phyloP scores from a whole-genome alignment of 2,888 invertebrate species.

The Leucophora obtusa region DNA sequence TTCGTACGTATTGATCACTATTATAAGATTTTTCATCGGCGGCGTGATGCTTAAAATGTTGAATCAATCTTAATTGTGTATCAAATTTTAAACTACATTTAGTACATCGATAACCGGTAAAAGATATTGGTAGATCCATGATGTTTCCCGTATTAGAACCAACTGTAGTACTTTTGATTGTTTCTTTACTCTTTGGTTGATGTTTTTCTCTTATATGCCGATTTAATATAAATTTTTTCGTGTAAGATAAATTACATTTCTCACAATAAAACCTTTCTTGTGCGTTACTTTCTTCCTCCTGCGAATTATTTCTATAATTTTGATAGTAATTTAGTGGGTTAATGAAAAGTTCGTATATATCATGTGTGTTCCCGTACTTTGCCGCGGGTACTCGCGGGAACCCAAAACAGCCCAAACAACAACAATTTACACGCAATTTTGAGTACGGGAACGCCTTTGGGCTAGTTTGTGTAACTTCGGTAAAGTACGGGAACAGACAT shows the following conservation, averaged over 20 bases:
- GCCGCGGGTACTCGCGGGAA: no score
- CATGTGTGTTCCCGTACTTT: no score
- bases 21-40: constrained; percentile 59
- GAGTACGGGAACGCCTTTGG: no score
- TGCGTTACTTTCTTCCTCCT: no score
- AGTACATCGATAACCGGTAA: constrained; percentile 44
- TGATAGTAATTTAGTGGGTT: no score
- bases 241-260: constrained; percentile 20
- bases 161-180: background rate
- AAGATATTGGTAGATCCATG: no score
- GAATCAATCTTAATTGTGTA: constrained; percentile 52
- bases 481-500: no score
- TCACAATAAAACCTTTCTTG: background rate
- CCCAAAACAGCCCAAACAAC: no score
- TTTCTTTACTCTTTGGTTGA: constrained; percentile 5
- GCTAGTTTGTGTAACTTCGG: no score
- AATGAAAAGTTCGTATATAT: no score
- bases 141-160: constrained; percentile 30
- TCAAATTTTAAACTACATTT: constrained; percentile 52
- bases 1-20: constrained; percentile 57
- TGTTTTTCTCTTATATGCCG: constrained; percentile 27
- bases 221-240: constrained; percentile 21
- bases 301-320: no score
- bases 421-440: no score
- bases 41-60: constrained; percentile 61